Base-by-base conservation (phyloP, 2,888 invertebrate genomes). In the Limnephilus lunatus region DNA sequence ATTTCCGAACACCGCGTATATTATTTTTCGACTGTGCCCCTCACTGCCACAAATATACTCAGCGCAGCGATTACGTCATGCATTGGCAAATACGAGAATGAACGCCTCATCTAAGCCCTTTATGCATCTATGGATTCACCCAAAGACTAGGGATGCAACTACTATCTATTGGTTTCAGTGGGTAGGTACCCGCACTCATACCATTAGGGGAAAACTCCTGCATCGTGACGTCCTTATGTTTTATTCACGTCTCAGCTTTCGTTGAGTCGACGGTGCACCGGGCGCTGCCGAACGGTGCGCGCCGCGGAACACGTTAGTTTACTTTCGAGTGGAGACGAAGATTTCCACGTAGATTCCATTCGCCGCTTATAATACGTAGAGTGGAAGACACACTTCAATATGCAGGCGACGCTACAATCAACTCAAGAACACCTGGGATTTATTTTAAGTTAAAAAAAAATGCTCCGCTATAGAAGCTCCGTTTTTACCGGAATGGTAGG, bases 211-310 rank as follows among this genome's bases (percentile, higher is more conserved):
- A 9, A 68, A 68, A 68, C 32, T 83, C 14, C 35, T 9, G 48
- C 86, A 44, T 86, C 86, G 86, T 44, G 86, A 89, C 44, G 82
- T 48, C 82, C 82, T 44, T 32, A 89, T 81, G 89, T 81, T 89
- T 89, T 89, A 89, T 89, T 89, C 89, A 81, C 25, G 89, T 39
- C n/a, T n/a, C 68, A 88, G 80, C 35, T 88, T 86, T 39, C 68
- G 68, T 68, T n/a, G 68, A 68, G 68, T 68, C 86, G 30, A 25
- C 44, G 86, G 48, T 44, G 89, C 19, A 53, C 87, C 31, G 82
- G 32, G 68, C 53, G 14, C 53, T 5, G 19, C 3, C 53, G 53
- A 68, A 25, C 25, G 68, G 68, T n/a, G 68, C 68, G 68, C 68
- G 25, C 68, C 68, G 68, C n/a, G 9, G 9, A 68, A 68, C 68